Percentiles rank a stretch among this genome's conserved stretches.
Conservation (phyloP, 1,140 invertebrate species). For the Colletes latitarsis region DNA sequence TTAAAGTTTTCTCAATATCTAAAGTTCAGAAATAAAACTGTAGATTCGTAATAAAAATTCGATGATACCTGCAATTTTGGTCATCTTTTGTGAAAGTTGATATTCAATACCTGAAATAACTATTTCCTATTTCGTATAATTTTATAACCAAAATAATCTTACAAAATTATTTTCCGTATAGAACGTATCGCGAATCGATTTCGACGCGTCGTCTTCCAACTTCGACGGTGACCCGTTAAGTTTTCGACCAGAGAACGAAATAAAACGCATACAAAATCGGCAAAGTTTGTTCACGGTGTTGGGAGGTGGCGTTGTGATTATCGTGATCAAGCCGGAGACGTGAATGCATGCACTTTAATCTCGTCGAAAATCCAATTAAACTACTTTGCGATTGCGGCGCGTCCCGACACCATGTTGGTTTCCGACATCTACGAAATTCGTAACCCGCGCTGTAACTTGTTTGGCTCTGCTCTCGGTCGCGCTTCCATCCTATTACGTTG, state of each 20-base stretch:
- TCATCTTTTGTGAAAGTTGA: too few species aligned
- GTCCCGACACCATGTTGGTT: constrained; percentile 61
- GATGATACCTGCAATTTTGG: too few species aligned
- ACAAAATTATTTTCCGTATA: too few species aligned
- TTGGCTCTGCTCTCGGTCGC: constrained; percentile 58
- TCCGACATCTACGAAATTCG: constrained; percentile 66
- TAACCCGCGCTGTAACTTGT: constrained; percentile 63
- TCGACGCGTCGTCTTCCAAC: background rate
- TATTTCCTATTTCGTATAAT: too few species aligned
- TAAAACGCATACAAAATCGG: background rate
- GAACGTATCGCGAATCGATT: background rate
- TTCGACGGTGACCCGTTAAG: background rate
- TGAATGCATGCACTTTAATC: constrained; percentile 71
- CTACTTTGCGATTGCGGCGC: constrained; percentile 70
- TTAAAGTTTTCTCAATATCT: too few species aligned
- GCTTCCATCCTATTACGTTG: constrained; percentile 61
- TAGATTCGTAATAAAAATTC: too few species aligned
- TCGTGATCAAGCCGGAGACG: constrained; percentile 64
- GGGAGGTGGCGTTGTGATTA: constrained; percentile 61
- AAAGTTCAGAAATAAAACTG: too few species aligned
- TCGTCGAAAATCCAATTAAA: constrained; percentile 76
- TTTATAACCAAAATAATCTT: too few species aligned
- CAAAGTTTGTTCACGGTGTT: constrained; percentile 20
- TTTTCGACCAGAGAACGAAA: background rate
- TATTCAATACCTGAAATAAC: too few species aligned